Evolutionary conservation across 2,888 invertebrate species (phyloP).

Genomic region (Seira ritae): DNA sequence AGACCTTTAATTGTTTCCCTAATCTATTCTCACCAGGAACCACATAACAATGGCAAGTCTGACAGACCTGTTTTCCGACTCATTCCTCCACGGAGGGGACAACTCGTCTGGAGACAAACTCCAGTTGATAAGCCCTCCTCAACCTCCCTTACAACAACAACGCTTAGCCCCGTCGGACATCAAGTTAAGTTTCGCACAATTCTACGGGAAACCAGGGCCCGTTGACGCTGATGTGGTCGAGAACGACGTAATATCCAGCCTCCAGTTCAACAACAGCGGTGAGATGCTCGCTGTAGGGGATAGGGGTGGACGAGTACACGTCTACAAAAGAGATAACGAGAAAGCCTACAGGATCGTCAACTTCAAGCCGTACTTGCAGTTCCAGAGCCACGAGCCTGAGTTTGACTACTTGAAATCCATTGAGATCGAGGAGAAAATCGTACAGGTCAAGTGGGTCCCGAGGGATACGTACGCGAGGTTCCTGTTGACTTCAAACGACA

Average conservation of each 20-base stretch:
- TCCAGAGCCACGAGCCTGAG: conserved; percentile 35
- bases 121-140: not conserved
- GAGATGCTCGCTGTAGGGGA: conserved; percentile 37
- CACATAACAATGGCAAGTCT: too few relatives aligned
- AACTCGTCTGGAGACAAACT: not conserved
- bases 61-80: too few relatives aligned
- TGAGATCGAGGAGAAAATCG: conserved; percentile 50
- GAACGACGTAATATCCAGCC: conserved; percentile 25
- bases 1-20: too few relatives aligned
- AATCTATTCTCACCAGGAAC: too few relatives aligned
- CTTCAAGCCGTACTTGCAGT: not conserved
- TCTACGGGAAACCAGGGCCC: not conserved
- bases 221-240: not conserved
- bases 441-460: conserved; percentile 25
- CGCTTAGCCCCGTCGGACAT: not conserved
- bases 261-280: conserved; percentile 26
- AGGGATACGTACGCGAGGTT: not conserved
- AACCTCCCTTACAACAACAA: not conserved
- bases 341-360: not conserved
- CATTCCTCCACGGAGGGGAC: not conserved
- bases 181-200: not conserved
- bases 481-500: conserved; percentile 28
- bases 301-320: conserved; percentile 21
- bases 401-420: conserved; percentile 52
- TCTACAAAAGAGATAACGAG: conserved; percentile 33